Evolutionary conservation across 2,888 invertebrate species (phyloP), one percentile per base, ranked within the genome.

Genomic region (Dasysyrphus tricinctus): DNA sequence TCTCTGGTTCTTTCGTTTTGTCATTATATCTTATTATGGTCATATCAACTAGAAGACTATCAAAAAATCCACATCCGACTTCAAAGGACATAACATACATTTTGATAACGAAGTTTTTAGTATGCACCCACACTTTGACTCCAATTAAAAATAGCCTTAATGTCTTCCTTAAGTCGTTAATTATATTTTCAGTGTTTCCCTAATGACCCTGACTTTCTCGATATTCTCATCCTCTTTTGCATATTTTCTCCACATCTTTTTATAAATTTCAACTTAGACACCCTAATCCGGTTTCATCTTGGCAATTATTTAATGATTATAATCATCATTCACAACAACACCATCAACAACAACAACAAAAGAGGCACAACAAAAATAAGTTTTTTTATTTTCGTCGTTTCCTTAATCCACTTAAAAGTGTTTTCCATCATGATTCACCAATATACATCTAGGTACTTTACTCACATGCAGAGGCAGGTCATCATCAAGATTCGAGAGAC

Each of bases 261-360:
- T 37, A 59, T 39, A 19, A 51, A 61, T 61, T 11, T 12, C 69
- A 67, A 74, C 56, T n/a, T 54, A 29, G 34, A 80, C 29, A n/a
- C 34, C 70, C 34, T 72, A 80, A 73, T 74, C 72, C 42, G 34
- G 61, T 69, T 77, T 69, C 77, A 85, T 80, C 84, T 73, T 73
- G 77, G 76, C 80, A 80, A 85, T 85, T 69, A 80, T 80, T 80
- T 61, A 77, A 85, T 61, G 84, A 85, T 69, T 54, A 69, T 85
- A 85, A 85, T 85, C 61, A 77, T 80, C 76, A 77, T 24, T 61
- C 37, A 16, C 16, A 34, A 34, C 2, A 59, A 39, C 14, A 39
- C 6, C 49, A 47, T 16, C 29, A 65, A 32, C 44, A 59, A 32
- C 44, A 59, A 32, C 57, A 61, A 49, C 19, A 67, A 19, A 32